These are phyloP conservation scores for Sipha flava DNA, from an alignment of 1,140 invertebrate genomes.

Conservation along the genomic window DNA sequence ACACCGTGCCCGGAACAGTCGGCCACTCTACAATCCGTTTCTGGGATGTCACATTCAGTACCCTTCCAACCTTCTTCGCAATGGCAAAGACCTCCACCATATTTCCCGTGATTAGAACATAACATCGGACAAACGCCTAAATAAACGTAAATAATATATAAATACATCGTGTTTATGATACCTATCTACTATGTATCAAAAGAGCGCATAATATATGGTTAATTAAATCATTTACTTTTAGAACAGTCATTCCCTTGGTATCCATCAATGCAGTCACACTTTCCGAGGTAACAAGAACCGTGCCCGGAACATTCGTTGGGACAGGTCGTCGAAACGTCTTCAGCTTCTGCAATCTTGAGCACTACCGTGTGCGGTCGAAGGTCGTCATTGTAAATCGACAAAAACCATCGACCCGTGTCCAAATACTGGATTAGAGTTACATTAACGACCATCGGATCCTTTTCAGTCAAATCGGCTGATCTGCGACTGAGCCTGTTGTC, in stretches of 20 bases:
- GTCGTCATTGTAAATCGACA: constrained; percentile 92
- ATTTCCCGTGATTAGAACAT: constrained; percentile 92
- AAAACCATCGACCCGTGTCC: constrained; percentile 88
- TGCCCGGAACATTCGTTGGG: constrained; percentile 90
- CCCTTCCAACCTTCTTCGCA: constrained; percentile 97
- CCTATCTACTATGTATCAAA: too few relatives aligned
- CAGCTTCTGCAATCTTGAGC: constrained; percentile 65
- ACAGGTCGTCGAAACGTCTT: constrained; percentile 79
- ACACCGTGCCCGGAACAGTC: constrained; percentile 86
- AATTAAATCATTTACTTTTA: constrained; percentile 62
- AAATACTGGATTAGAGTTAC: constrained; percentile 78
- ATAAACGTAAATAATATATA: too few relatives aligned
- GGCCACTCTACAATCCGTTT: constrained; percentile 81
- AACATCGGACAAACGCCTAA: constrained; percentile 90
- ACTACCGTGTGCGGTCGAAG: constrained; percentile 70
- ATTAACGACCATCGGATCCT: constrained; percentile 25
- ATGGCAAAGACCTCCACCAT: constrained; percentile 87
- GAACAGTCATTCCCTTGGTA: constrained; percentile 85
- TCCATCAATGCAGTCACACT: constrained; percentile 91
- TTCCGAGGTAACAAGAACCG: constrained; percentile 88
- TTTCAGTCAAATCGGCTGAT: neutral
- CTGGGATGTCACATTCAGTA: constrained; percentile 85
- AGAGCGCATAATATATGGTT: too few relatives aligned
- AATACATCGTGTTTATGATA: too few relatives aligned
- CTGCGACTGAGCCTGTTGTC: constrained; percentile 59